phyloP scores from a whole-genome alignment of 2,113 vertebrate genomes.

The Leucosticte australis region DNA sequence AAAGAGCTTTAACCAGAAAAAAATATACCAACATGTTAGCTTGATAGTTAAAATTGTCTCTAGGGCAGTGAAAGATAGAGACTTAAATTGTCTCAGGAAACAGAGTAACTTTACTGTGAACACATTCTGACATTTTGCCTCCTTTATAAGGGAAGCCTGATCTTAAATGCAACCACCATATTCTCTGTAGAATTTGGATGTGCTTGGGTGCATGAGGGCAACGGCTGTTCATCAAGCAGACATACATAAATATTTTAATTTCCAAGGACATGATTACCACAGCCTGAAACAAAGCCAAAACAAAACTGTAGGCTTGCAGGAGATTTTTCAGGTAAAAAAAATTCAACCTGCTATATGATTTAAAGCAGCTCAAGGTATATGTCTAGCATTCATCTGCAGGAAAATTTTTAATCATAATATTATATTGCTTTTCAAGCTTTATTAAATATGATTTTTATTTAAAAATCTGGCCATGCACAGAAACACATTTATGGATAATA shows the following conservation, averaged over 20 bases:
- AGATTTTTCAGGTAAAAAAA: not conserved
- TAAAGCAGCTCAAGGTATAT: not conserved
- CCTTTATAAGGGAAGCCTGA: not conserved
- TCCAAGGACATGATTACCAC: not conserved
- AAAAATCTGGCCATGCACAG: not conserved
- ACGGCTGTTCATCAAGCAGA: not conserved
- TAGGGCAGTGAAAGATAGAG: not conserved
- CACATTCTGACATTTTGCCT: not conserved
- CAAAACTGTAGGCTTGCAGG: not conserved
- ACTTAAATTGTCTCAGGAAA: not conserved
- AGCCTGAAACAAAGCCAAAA: not conserved
- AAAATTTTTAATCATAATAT: not conserved
- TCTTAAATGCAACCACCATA: not conserved
- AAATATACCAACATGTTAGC: not conserved
- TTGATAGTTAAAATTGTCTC: slow-evolving; percentile 11
- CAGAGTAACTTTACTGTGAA: not conserved
- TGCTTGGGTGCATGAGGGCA: not conserved
- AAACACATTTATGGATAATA: not conserved
- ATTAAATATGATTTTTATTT: not conserved
- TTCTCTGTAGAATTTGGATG: not conserved
- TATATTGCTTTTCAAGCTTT: not conserved
- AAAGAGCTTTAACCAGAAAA: not conserved
- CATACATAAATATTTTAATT: not conserved
- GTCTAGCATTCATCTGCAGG: not conserved
- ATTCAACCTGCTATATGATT: not conserved